Percentiles rank a stretch among this genome's conserved stretches.
These are phyloP conservation scores for Dicentrarchus labrax DNA, from an alignment of 2,113 vertebrate genomes.

Conservation along the genomic window DNA sequence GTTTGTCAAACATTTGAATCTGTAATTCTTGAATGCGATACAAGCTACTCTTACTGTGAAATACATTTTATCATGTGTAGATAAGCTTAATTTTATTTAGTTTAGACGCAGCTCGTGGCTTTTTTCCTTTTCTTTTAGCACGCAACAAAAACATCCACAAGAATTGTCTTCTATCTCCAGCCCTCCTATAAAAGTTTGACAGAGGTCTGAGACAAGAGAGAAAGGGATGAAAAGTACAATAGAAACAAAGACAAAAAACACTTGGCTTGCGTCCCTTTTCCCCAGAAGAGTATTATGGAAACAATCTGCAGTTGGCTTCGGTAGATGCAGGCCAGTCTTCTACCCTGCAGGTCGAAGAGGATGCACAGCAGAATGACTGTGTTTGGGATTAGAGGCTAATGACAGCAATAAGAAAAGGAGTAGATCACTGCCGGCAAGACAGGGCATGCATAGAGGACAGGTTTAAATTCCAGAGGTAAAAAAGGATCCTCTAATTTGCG, in stretches of 20 bases:
- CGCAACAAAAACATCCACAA: conserved; percentile 2
- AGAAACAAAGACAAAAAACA: conserved; percentile 38
- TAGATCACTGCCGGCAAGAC: conserved; percentile 72
- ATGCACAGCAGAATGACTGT: conserved; percentile 54
- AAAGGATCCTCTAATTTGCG: conserved; percentile 71
- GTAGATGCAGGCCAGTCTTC: conserved; percentile 44
- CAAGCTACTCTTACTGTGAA: conserved; percentile 5
- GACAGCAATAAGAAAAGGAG: conserved; percentile 74
- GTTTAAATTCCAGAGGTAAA: conserved; percentile 75
- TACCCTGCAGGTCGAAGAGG: conserved; percentile 53
- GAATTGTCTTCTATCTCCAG: conserved; percentile 5
- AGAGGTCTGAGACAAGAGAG: conserved; percentile 26
- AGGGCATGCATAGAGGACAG: conserved; percentile 59
- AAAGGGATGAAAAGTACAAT: conserved; percentile 27
- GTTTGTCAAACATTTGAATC: conserved; percentile 27
- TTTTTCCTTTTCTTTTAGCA: not conserved
- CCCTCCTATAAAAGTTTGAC: conserved; percentile 26
- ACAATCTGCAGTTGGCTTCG: conserved; percentile 64
- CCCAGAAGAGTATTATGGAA: conserved; percentile 62
- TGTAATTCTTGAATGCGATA: not conserved
- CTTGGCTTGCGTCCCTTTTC: conserved; percentile 36
- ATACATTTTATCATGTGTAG: not conserved
- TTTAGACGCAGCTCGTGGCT: not conserved
- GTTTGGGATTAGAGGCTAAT: conserved; percentile 72
- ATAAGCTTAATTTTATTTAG: not conserved